Evolutionary conservation across 2,888 invertebrate genomes (phyloP).

Genomic region (Mesochorus sp.): DNA sequence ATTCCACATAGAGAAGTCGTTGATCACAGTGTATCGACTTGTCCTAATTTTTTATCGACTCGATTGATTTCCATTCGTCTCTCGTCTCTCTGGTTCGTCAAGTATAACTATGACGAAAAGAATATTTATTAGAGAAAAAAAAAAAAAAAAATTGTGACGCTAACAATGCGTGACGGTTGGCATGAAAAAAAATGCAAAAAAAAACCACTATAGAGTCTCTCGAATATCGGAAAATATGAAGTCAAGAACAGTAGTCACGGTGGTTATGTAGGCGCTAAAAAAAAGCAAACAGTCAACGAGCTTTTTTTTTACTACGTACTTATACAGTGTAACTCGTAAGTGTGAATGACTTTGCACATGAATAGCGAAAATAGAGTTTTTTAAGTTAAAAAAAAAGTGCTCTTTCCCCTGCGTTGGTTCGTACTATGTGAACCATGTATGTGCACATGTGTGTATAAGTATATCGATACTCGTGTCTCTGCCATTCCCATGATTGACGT

Average conservation of each 20-base stretch:
- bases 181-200: slow-evolving; percentile 64
- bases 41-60: slow-evolving; percentile 34
- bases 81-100: background rate
- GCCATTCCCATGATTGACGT: slow-evolving; percentile 71
- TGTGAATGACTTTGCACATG: slow-evolving; percentile 48
- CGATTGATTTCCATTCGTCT: background rate
- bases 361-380: slow-evolving; percentile 44
- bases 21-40: slow-evolving; percentile 31
- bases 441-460: slow-evolving; percentile 63
- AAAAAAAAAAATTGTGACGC: slow-evolving; percentile 66
- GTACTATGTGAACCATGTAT: too few relatives aligned
- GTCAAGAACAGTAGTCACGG: slow-evolving; percentile 67
- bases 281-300: slow-evolving; percentile 74
- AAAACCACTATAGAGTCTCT: slow-evolving; percentile 63
- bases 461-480: slow-evolving; percentile 59
- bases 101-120: slow-evolving; percentile 18
- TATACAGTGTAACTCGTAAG: slow-evolving; percentile 9
- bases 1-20: slow-evolving; percentile 26
- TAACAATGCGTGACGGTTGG: slow-evolving; percentile 77
- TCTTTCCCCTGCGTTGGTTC: slow-evolving; percentile 54
- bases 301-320: slow-evolving; percentile 53
- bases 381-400: slow-evolving; percentile 41
- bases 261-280: slow-evolving; percentile 50
- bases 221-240: slow-evolving; percentile 66
- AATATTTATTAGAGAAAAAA: slow-evolving; percentile 24